A percentile compares a stretch with the other conserved stretches of the same genome.
Conservation (phyloP, 2,113 vertebrate species). For the Nettapus auritus region DNA sequence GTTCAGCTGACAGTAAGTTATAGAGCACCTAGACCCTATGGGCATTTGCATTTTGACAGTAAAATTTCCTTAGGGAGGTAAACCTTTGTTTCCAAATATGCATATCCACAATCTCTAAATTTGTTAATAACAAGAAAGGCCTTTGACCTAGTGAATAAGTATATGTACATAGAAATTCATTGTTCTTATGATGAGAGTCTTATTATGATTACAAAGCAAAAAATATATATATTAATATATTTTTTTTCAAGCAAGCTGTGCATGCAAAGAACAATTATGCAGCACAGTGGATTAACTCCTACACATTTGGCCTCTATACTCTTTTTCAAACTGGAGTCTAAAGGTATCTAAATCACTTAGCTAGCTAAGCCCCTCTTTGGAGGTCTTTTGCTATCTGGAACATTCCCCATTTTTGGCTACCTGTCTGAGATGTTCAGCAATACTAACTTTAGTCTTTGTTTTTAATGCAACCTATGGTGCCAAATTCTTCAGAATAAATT, state of each 20-base stretch:
- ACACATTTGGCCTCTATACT: not conserved
- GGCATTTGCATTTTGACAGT: not conserved
- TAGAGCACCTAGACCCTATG: not conserved
- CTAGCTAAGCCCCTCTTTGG: not conserved
- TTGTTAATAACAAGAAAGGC: conserved; percentile 2
- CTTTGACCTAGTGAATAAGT: not conserved
- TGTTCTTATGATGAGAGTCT: not conserved
- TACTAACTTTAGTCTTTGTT: not conserved
- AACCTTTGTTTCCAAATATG: conserved; percentile 12
- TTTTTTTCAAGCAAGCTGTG: not conserved
- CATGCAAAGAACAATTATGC: not conserved
- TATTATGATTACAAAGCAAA: not conserved
- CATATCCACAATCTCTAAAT: not conserved
- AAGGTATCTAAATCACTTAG: not conserved
- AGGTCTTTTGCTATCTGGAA: not conserved
- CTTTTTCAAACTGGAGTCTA: not conserved
- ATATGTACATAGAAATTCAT: not conserved
- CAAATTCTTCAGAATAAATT: not conserved
- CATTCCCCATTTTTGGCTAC: not conserved
- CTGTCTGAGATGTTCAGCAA: not conserved
- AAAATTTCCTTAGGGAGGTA: not conserved
- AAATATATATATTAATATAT: not conserved
- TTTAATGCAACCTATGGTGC: not conserved
- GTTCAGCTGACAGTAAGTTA: not conserved
- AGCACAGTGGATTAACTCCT: not conserved